Evolutionary conservation across 2,888 invertebrate species (phyloP).

Genomic region (Drosophila fulvimacula): DNA sequence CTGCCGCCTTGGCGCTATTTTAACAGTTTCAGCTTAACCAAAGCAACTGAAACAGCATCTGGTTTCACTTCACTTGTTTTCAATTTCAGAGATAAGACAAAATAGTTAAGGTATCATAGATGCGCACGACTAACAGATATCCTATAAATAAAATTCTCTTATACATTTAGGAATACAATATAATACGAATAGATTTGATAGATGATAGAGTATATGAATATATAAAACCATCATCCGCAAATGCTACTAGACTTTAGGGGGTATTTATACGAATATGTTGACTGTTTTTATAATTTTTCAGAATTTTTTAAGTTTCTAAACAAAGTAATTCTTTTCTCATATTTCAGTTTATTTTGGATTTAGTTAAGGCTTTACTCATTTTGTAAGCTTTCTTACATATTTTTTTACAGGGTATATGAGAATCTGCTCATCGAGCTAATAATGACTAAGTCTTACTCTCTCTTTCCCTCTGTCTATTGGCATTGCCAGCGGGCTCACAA

Average conservation of each 20-base stretch:
- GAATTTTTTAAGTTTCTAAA: not conserved
- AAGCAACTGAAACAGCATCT: slow-evolving; percentile 42
- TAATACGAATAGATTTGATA: no score
- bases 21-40: slow-evolving; percentile 18
- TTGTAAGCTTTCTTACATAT: not conserved
- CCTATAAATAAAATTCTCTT: not conserved
- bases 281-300: not conserved
- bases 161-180: no score
- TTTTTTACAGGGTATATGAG: slow-evolving; percentile 9
- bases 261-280: not conserved
- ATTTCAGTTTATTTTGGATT: no score
- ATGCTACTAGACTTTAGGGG: not conserved
- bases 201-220: not conserved
- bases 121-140: not conserved
- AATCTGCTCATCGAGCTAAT: slow-evolving; percentile 9
- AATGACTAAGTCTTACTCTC: slow-evolving; percentile 10
- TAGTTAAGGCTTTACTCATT: not conserved
- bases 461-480: not conserved
- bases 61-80: slow-evolving; percentile 11
- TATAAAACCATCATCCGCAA: not conserved
- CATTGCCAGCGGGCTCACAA: slow-evolving; percentile 13
- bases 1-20: slow-evolving; percentile 14
- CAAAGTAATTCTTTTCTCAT: no score
- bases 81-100: slow-evolving; percentile 37
- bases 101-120: not conserved